These are phyloP conservation scores for Acleris laterana DNA, from an alignment of 2,888 invertebrate genomes.

Conservation along the genomic window DNA sequence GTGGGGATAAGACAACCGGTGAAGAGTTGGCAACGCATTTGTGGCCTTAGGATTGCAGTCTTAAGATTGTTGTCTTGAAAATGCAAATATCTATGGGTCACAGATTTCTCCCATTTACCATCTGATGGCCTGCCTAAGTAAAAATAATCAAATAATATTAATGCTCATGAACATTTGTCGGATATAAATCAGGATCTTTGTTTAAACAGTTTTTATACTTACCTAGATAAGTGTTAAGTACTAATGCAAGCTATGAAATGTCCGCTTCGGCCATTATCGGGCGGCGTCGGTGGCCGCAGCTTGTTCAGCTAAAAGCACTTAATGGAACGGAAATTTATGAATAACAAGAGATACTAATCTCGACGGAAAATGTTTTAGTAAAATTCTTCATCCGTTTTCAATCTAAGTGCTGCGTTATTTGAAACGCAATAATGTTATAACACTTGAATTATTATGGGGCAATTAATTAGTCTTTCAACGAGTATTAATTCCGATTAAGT, in stretches of 20 bases:
- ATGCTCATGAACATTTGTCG: not conserved
- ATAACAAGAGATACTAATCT: constrained; percentile 30
- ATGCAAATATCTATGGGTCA: too few relatives aligned
- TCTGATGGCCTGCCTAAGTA: too few relatives aligned
- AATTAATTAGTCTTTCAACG: too few relatives aligned
- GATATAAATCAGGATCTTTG: constrained; percentile 4
- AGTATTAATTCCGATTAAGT: too few relatives aligned
- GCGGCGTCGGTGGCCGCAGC: not conserved
- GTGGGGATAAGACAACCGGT: too few relatives aligned
- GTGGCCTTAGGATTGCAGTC: too few relatives aligned
- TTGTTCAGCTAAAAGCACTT: constrained; percentile 37
- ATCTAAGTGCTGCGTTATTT: not conserved
- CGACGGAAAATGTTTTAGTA: constrained; percentile 16
- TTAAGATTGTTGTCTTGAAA: too few relatives aligned
- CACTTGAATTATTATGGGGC: too few relatives aligned
- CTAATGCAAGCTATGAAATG: constrained; percentile 18
- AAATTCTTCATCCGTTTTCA: constrained; percentile 18
- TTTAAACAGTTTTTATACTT: not conserved
- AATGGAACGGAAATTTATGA: constrained; percentile 40
- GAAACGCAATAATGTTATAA: too few relatives aligned
- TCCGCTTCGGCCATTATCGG: constrained; percentile 11
- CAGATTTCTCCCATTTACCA: too few relatives aligned
- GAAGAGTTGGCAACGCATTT: too few relatives aligned
- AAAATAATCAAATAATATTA: too few relatives aligned
- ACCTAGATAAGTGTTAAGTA: not conserved